Evolutionary conservation across 1,140 invertebrate genomes (phyloP).

Genomic region (Tribolium madens): DNA sequence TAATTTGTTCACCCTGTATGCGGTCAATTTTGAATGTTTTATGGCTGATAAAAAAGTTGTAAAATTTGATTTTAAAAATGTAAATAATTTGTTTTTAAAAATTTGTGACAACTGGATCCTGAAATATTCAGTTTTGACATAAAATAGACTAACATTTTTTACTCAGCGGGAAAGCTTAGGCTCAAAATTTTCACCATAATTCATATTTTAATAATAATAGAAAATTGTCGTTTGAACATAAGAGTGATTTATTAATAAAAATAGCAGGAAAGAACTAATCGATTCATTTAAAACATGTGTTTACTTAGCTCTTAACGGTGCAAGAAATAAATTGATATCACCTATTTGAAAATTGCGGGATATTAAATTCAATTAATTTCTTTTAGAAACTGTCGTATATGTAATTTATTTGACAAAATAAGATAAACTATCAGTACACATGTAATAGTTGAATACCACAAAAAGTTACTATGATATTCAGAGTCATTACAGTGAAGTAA

Average conservation of each 20-base stretch:
- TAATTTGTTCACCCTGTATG: no score
- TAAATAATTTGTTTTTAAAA: no score
- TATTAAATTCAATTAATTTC: slow-evolving; percentile 32
- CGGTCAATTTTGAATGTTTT: no score
- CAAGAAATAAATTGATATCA: slow-evolving; percentile 24
- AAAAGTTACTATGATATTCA: no score
- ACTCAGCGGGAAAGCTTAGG: background rate
- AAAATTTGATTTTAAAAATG: no score
- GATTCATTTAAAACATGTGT: slow-evolving; percentile 7
- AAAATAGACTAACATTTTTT: no score
- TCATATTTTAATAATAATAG: slow-evolving; percentile 22
- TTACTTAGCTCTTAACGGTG: slow-evolving; percentile 17
- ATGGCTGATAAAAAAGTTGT: no score
- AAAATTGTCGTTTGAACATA: background rate
- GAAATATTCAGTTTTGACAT: no score
- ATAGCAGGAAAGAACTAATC: slow-evolving; percentile 4
- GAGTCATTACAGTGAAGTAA: background rate
- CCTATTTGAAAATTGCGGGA: background rate
- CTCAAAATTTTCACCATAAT: slow-evolving; percentile 6
- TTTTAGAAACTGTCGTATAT: background rate
- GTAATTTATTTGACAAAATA: slow-evolving; percentile 11
- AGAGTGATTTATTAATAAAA: slow-evolving; percentile 5
- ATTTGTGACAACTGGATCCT: no score
- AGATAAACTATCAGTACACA: background rate
- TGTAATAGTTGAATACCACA: background rate